phyloP scores from a whole-genome alignment of 2,888 invertebrate genomes.

The Hirtodrosophila duncani region DNA sequence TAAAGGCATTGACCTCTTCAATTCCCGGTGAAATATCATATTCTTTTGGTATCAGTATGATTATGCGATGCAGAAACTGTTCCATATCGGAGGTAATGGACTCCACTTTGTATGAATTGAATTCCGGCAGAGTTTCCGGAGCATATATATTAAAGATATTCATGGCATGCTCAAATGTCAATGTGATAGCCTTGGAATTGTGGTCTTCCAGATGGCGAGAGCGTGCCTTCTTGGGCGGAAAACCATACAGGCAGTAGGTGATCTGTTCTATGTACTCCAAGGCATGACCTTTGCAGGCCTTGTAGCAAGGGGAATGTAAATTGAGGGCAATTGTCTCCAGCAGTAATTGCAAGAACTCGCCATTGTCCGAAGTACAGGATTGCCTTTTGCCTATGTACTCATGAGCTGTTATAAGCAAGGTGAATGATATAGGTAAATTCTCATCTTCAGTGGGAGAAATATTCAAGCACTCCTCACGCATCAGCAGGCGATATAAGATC shows the following conservation, averaged over 20 bases:
- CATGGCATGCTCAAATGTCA: constrained; percentile 87
- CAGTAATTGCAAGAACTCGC: too few species aligned
- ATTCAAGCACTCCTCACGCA: constrained; percentile 78
- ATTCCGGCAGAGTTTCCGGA: constrained; percentile 88
- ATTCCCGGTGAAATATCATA: constrained; percentile 83
- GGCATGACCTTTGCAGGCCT: too few species aligned
- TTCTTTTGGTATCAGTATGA: constrained; percentile 84
- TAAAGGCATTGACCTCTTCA: constrained; percentile 83
- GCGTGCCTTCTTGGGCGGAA: constrained; percentile 85
- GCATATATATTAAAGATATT: constrained; percentile 89
- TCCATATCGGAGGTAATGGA: constrained; percentile 92
- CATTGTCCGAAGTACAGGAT: too few species aligned
- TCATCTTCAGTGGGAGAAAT: neutral
- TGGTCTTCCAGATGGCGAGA: constrained; percentile 80
- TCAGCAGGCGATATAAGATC: constrained; percentile 87
- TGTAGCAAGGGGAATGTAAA: too few species aligned
- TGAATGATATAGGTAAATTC: too few species aligned
- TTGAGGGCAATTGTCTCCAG: too few species aligned
- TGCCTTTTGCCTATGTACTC: too few species aligned
- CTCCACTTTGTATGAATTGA: constrained; percentile 86
- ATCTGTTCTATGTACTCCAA: constrained; percentile 70
- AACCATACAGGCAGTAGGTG: constrained; percentile 90
- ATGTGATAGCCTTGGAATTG: constrained; percentile 83
- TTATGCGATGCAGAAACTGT: constrained; percentile 84
- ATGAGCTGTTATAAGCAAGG: too few species aligned